These are phyloP conservation scores for Xiphydria camelus DNA, from an alignment of 2,888 invertebrate species.

Conservation along the genomic window DNA sequence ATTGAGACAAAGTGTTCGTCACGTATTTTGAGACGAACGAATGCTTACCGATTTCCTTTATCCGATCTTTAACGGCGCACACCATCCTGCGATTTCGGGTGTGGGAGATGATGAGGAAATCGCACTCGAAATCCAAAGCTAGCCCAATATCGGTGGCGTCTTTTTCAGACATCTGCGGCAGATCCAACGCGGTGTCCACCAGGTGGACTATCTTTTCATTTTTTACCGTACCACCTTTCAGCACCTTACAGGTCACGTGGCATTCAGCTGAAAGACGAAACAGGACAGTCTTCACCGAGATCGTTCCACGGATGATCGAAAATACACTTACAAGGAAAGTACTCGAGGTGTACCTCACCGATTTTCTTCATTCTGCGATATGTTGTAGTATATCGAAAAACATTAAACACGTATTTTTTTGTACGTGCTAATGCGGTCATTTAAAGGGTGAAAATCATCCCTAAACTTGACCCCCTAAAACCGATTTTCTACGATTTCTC, in stretches of 20 bases:
- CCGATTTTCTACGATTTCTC: too few species aligned
- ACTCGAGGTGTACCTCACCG: too few species aligned
- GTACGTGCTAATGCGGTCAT: too few species aligned
- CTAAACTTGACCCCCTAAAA: too few species aligned
- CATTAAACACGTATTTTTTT: too few species aligned
- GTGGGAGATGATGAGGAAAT: slow-evolving; percentile 44
- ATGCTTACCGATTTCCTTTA: slow-evolving; percentile 29
- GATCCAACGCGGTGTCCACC: slow-evolving; percentile 60
- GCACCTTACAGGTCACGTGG: slow-evolving; percentile 61
- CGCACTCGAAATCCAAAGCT: slow-evolving; percentile 34
- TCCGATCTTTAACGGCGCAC: slow-evolving; percentile 27
- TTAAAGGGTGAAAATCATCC: too few species aligned
- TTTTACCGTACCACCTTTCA: slow-evolving; percentile 61
- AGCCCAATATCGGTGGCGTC: slow-evolving; percentile 59
- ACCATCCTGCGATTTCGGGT: slow-evolving; percentile 30
- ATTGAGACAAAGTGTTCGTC: too few species aligned
- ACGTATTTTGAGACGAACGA: slow-evolving; percentile 10
- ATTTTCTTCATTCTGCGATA: too few species aligned
- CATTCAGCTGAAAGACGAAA: slow-evolving; percentile 49
- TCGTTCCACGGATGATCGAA: too few species aligned
- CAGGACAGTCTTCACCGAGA: too few species aligned
- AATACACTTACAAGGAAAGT: too few species aligned
- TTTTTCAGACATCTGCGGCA: slow-evolving; percentile 52
- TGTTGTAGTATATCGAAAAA: too few species aligned
- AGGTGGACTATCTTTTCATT: slow-evolving; percentile 62